phyloP scores from a whole-genome alignment of 1,140 invertebrate genomes.

The Cotesia vestalis region DNA sequence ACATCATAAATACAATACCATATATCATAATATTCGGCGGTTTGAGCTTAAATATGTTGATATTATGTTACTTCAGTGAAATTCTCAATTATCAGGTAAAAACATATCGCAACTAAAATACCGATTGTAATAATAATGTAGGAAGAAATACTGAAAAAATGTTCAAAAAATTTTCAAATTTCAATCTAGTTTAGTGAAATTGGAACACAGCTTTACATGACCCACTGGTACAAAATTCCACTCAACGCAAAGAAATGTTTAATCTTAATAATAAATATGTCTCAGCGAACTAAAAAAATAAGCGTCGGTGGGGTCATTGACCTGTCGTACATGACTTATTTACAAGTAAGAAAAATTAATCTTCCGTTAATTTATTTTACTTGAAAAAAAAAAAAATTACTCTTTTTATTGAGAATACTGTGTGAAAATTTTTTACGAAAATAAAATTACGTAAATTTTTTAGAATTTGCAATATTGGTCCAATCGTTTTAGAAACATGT shows the following conservation, averaged over 20 bases:
- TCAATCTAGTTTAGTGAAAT: not conserved
- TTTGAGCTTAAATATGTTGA: constrained; percentile 32
- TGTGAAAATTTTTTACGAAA: too few relatives aligned
- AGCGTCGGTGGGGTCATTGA: constrained; percentile 36
- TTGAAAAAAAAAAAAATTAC: too few relatives aligned
- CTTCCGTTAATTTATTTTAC: too few relatives aligned
- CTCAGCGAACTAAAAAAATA: constrained; percentile 18
- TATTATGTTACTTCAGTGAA: constrained; percentile 38
- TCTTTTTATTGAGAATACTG: too few relatives aligned
- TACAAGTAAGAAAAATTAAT: constrained; percentile 20
- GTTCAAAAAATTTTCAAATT: not conserved
- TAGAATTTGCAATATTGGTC: too few relatives aligned
- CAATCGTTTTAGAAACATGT: too few relatives aligned
- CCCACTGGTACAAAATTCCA: constrained; percentile 33
- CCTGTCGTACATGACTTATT: constrained; percentile 31
- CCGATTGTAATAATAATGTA: not conserved
- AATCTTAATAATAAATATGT: constrained; percentile 21
- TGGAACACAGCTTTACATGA: not conserved
- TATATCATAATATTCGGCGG: constrained; percentile 12
- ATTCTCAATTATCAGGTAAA: constrained; percentile 9
- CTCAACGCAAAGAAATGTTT: constrained; percentile 14
- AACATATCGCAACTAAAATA: too few relatives aligned
- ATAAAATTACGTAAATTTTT: too few relatives aligned
- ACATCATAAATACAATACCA: constrained; percentile 7
- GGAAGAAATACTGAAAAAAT: not conserved